Evolutionary conservation across 2,888 invertebrate species (phyloP).

Genomic region (Mystacides longicornis): DNA sequence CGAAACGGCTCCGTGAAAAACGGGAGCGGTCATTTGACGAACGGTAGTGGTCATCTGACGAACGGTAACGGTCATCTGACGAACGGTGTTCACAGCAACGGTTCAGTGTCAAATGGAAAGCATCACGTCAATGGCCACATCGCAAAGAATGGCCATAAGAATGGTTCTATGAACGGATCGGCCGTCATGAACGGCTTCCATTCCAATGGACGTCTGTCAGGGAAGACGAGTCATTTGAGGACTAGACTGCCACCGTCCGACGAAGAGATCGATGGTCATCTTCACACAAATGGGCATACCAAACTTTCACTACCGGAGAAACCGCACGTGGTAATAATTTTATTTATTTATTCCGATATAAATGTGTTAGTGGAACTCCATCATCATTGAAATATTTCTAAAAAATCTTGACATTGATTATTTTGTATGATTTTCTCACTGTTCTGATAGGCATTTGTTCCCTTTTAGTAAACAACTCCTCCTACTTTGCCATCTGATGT

Average conservation of each 20-base stretch:
- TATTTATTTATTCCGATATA: too few species aligned
- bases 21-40: background rate
- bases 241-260: background rate
- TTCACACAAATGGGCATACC: background rate
- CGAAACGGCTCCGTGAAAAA: slow-evolving; percentile 8
- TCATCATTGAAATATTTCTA: too few species aligned
- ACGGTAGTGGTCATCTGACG: slow-evolving; percentile 3
- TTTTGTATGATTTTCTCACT: too few species aligned
- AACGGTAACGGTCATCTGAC: slow-evolving; percentile 1
- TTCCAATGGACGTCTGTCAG: background rate
- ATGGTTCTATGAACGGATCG: background rate
- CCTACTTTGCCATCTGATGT: too few species aligned
- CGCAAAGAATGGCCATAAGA: background rate
- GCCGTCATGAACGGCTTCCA: background rate
- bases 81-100: slow-evolving; percentile 6
- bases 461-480: too few species aligned
- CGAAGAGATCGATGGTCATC: background rate
- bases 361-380: too few species aligned
- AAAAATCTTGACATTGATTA: too few species aligned
- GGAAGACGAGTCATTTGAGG: background rate
- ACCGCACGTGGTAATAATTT: slow-evolving; percentile 10
- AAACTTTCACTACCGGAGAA: background rate
- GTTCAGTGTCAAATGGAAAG: slow-evolving; percentile 1
- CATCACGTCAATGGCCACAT: background rate
- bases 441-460: too few species aligned